A percentile compares a stretch with the other conserved stretches of the same genome.
Evolutionary conservation across 2,888 invertebrate species (phyloP).

Genomic region (Andrena hattorfiana): DNA sequence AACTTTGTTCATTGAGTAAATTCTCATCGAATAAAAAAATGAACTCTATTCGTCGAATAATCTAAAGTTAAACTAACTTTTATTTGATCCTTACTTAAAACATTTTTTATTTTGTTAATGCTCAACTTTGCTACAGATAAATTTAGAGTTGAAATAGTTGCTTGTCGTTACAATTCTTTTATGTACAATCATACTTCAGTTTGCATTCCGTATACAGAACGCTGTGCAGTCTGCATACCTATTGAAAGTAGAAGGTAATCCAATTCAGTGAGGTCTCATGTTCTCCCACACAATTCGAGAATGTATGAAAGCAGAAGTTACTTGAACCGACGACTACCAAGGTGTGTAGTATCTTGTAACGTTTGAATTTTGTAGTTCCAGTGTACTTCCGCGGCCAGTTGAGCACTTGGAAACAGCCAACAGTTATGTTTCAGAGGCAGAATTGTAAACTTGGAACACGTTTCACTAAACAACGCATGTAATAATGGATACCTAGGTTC

Average conservation of each 20-base stretch:
- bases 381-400: neutral
- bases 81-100: too few relatives aligned
- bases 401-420: neutral
- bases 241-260: conserved; percentile 2
- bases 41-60: too few relatives aligned
- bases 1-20: too few relatives aligned
- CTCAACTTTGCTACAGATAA: neutral
- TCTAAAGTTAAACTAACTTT: too few relatives aligned
- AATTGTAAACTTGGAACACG: neutral
- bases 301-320: neutral
- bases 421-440: neutral
- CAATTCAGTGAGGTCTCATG: neutral
- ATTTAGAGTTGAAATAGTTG: neutral
- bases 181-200: neutral
- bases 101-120: too few relatives aligned
- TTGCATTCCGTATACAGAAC: neutral
- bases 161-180: neutral
- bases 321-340: neutral
- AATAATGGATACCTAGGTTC: neutral
- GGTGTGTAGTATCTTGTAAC: neutral
- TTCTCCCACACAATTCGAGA: neutral
- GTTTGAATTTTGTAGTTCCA: neutral
- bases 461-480: neutral
- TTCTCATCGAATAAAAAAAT: too few relatives aligned
- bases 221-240: neutral